Evolutionary conservation across 1,140 invertebrate species (phyloP).

Genomic region (Drosophila ohnishii): DNA sequence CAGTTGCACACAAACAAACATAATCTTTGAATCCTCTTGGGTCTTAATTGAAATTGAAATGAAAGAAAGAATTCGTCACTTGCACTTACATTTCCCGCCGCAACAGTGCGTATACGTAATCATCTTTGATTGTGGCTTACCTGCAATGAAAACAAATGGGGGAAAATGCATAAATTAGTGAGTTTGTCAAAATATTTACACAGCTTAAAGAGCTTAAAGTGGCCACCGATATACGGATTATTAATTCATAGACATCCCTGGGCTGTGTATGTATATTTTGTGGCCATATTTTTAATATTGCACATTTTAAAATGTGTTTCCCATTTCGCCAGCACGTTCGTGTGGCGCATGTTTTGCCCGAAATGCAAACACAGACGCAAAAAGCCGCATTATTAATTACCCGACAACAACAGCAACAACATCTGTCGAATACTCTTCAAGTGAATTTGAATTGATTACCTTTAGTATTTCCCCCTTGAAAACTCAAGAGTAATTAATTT

Average conservation of each 20-base stretch:
- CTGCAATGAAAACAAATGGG: conserved; percentile 39
- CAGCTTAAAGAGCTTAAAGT: conserved; percentile 15
- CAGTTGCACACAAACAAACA: conserved; percentile 48
- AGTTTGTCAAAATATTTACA: conserved; percentile 5
- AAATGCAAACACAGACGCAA: conserved; percentile 31
- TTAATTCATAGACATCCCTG: conserved; percentile 38
- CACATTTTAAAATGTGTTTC: conserved; percentile 37
- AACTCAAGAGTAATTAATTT: neutral
- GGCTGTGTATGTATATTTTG: neutral
- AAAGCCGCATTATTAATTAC: conserved; percentile 42
- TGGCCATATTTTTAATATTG: conserved; percentile 27
- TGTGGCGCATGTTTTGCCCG: conserved; percentile 24
- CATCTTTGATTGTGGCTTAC: conserved; percentile 52
- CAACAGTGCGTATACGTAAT: conserved; percentile 30
- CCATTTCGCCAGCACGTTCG: conserved; percentile 30
- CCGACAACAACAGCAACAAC: conserved; percentile 1
- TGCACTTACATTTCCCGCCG: conserved; percentile 56
- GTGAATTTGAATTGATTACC: conserved; percentile 5
- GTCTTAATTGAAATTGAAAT: conserved; percentile 58
- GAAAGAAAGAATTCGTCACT: conserved; percentile 27
- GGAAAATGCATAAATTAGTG: conserved; percentile 6
- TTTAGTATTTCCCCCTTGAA: neutral
- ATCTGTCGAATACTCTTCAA: conserved; percentile 25
- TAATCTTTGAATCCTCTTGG: conserved; percentile 22
- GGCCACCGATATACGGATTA: conserved; percentile 13